A percentile compares a stretch with the other conserved stretches of the same genome.
These are phyloP conservation scores for Xiphophorus couchianus DNA, from an alignment of 2,113 vertebrate species.

Conservation along the genomic window DNA sequence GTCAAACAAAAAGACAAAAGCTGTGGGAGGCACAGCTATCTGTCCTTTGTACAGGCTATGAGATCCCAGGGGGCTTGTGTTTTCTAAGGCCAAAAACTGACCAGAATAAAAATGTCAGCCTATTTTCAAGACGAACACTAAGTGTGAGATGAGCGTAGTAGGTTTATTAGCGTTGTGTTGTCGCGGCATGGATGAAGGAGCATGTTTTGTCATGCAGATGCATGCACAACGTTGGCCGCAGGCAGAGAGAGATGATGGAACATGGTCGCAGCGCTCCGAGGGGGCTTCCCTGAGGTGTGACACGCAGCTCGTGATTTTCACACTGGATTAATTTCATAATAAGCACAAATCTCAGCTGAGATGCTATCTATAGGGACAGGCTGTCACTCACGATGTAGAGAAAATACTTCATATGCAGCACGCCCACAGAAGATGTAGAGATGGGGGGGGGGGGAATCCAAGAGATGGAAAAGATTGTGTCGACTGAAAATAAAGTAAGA, in stretches of 20 bases:
- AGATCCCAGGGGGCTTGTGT: conserved; percentile 46
- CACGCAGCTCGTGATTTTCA: conserved; percentile 56
- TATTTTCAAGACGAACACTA: conserved; percentile 34
- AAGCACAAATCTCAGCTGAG: conserved; percentile 37
- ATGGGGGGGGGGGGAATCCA: not conserved
- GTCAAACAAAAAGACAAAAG: conserved; percentile 20
- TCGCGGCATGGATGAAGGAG: conserved; percentile 36
- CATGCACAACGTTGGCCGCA: conserved; percentile 43
- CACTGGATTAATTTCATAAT: conserved; percentile 62
- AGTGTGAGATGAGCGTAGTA: conserved; percentile 45
- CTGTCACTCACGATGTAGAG: not conserved
- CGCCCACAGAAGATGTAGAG: not conserved
- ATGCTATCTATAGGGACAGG: conserved; percentile 27
- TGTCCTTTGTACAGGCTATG: conserved; percentile 47
- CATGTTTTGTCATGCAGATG: conserved; percentile 54
- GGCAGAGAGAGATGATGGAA: conserved; percentile 38
- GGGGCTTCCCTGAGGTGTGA: conserved; percentile 56
- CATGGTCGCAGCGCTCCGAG: conserved; percentile 26
- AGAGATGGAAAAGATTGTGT: too few species aligned
- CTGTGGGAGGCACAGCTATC: conserved; percentile 29
- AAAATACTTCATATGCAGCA: not conserved
- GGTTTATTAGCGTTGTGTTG: conserved; percentile 22
- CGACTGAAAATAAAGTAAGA: not conserved
- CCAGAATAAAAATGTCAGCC: conserved; percentile 53
- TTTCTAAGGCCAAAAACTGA: conserved; percentile 36